Evolutionary conservation across 2,888 invertebrate genomes (phyloP).

Genomic region (Sthenelais limicola): DNA sequence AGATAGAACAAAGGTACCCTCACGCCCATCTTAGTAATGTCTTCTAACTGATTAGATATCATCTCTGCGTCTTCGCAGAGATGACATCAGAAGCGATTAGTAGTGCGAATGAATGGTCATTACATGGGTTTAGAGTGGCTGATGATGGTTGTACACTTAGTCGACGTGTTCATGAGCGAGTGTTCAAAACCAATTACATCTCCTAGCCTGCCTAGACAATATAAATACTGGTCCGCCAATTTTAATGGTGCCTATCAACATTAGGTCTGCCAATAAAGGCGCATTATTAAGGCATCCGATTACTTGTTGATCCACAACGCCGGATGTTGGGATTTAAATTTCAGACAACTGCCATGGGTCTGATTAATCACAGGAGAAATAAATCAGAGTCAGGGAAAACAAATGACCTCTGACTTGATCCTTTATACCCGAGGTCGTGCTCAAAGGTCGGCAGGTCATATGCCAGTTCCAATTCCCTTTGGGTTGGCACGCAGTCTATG

Average conservation of each 20-base stretch:
- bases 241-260: constrained; percentile 6
- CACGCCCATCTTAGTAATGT: too few species aligned
- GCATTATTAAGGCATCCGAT: constrained; percentile 1
- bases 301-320: constrained; percentile 25
- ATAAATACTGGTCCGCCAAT: background rate
- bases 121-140: too few species aligned
- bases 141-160: too few species aligned
- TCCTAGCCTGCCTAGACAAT: too few species aligned
- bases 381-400: constrained; percentile 5
- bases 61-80: too few species aligned
- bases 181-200: too few species aligned
- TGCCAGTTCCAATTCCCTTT: background rate
- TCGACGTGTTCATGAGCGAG: too few species aligned
- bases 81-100: too few species aligned
- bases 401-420: background rate
- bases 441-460: constrained; percentile 18
- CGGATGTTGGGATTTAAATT: constrained; percentile 2
- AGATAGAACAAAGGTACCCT: too few species aligned
- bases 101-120: too few species aligned
- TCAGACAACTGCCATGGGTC: background rate
- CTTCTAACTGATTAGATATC: too few species aligned
- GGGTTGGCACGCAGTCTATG: too few species aligned
- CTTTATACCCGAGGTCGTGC: background rate
- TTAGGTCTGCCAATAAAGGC: constrained; percentile 13
- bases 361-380: constrained; percentile 16